Evolutionary conservation across 2,888 invertebrate genomes (phyloP).

Genomic region (Agrotis segetum): DNA sequence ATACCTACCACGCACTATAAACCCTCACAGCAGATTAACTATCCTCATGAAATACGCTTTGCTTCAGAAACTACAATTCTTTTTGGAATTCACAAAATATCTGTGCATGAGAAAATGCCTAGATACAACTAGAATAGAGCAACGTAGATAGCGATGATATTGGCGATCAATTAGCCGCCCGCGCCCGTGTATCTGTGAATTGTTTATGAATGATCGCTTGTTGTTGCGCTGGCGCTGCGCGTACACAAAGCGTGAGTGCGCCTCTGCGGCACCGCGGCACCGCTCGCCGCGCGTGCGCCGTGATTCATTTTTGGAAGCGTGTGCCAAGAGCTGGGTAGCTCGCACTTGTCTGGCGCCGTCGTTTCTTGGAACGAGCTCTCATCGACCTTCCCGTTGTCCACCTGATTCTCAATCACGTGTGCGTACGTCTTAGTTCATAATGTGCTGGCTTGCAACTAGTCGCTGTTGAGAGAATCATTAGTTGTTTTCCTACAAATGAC

Average conservation of each 20-base stretch:
- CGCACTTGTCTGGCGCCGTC: conserved; percentile 80
- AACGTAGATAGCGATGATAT: conserved; percentile 65
- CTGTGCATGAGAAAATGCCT: neutral
- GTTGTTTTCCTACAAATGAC: conserved; percentile 66
- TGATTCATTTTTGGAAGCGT: conserved; percentile 71
- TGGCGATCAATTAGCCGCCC: conserved; percentile 67
- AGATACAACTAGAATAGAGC: conserved; percentile 30
- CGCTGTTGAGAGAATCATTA: conserved; percentile 87
- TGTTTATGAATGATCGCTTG: conserved; percentile 84
- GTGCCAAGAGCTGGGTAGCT: conserved; percentile 69
- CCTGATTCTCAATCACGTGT: conserved; percentile 81
- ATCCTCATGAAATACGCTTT: neutral
- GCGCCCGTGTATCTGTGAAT: conserved; percentile 62
- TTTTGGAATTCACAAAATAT: conserved; percentile 3
- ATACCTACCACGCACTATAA: too few species aligned
- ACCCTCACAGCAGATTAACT: neutral
- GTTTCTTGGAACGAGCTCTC: conserved; percentile 83
- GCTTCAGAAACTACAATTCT: conserved; percentile 2
- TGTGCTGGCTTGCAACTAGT: conserved; percentile 86
- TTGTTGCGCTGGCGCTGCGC: conserved; percentile 69
- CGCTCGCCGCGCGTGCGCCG: conserved; percentile 46
- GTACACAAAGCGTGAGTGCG: conserved; percentile 68
- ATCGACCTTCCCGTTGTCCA: conserved; percentile 83
- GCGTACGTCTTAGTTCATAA: conserved; percentile 78
- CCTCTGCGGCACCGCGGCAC: conserved; percentile 39